These are phyloP conservation scores for Labeo rohita DNA, from an alignment of 2,113 vertebrate species.

Conservation along the genomic window DNA sequence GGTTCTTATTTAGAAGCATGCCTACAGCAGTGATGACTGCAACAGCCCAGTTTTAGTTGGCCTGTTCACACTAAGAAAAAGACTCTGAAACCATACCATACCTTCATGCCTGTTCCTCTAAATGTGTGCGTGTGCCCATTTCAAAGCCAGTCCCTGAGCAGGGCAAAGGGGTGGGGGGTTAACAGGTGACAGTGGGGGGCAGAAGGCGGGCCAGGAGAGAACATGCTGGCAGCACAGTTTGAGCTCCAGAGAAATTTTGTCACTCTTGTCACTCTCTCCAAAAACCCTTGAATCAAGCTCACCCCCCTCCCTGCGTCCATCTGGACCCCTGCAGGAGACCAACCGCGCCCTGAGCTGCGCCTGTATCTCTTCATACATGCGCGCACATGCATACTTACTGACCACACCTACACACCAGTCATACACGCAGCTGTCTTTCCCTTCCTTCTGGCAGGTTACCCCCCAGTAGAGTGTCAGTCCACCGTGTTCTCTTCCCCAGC, in stretches of 20 bases:
- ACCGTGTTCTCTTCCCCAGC: conserved; percentile 49
- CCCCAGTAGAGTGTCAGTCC: conserved; percentile 48
- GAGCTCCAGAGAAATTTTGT: conserved; percentile 58
- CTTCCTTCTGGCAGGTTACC: conserved; percentile 52
- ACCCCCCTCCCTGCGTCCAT: conserved; percentile 53
- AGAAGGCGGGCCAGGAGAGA: conserved; percentile 42
- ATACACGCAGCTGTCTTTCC: conserved; percentile 51
- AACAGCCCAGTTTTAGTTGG: conserved; percentile 18
- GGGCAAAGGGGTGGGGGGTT: conserved; percentile 49
- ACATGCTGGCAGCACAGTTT: conserved; percentile 56
- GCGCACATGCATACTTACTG: conserved; percentile 43
- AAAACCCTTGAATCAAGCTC: conserved; percentile 43
- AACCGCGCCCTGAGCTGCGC: conserved; percentile 24
- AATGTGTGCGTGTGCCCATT: conserved; percentile 38
- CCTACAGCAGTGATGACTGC: not conserved
- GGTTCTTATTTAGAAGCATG: not conserved
- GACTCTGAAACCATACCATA: not conserved
- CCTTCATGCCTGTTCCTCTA: conserved; percentile 33
- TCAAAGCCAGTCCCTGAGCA: conserved; percentile 33
- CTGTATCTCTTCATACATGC: conserved; percentile 5
- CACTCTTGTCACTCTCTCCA: conserved; percentile 54
- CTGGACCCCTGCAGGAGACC: conserved; percentile 53
- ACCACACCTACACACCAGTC: conserved; percentile 45
- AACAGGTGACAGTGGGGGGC: conserved; percentile 56
- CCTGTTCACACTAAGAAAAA: conserved; percentile 5